These are phyloP conservation scores for Apotomis turbidana DNA, from an alignment of 2,888 invertebrate species.

Conservation along the genomic window DNA sequence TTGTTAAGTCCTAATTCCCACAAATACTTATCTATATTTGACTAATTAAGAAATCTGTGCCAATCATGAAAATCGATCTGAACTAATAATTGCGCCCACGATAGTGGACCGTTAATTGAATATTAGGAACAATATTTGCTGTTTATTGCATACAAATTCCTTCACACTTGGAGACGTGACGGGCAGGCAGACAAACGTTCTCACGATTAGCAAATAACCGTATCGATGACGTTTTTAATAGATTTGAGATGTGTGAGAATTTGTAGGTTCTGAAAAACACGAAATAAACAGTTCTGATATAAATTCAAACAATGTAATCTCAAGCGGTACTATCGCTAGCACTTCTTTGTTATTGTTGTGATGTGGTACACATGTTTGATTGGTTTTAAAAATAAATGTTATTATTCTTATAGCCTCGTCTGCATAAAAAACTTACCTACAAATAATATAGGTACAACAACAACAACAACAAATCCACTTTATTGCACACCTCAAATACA, in stretches of 20 bases:
- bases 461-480: too few relatives aligned
- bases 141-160: constrained; percentile 44
- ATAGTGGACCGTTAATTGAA: constrained; percentile 37
- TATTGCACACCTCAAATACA: too few relatives aligned
- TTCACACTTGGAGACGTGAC: constrained; percentile 45
- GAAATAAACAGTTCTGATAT: constrained; percentile 12
- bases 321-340: background rate
- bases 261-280: constrained; percentile 4
- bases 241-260: constrained; percentile 35
- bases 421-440: too few relatives aligned
- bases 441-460: too few relatives aligned
- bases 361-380: background rate
- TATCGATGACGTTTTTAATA: constrained; percentile 39
- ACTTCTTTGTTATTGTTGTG: background rate
- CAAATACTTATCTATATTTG: constrained; percentile 9
- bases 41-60: constrained; percentile 22
- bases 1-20: background rate
- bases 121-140: constrained; percentile 43
- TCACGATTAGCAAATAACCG: constrained; percentile 43
- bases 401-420: too few relatives aligned
- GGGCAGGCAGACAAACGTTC: constrained; percentile 40
- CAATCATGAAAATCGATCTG: constrained; percentile 22
- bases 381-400: too few relatives aligned
- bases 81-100: constrained; percentile 37
- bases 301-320: constrained; percentile 19